These are phyloP conservation scores for Hetaerina americana DNA, from an alignment of 1,140 invertebrate genomes.

Conservation along the genomic window DNA sequence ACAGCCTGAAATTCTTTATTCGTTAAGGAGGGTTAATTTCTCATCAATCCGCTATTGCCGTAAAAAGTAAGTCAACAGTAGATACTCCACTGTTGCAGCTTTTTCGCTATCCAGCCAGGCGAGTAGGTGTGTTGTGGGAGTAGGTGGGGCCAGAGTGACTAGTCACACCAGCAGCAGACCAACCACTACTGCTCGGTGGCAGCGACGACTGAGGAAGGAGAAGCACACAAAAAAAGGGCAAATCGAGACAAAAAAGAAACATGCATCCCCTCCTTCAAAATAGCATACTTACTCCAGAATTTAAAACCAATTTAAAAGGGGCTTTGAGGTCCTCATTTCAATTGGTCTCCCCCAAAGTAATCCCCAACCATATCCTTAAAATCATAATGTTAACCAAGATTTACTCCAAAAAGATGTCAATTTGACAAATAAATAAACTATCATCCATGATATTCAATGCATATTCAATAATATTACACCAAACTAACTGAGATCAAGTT, in stretches of 20 bases:
- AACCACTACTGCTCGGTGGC: not conserved
- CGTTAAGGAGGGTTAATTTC: not conserved
- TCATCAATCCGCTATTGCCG: not conserved
- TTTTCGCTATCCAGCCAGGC: not conserved
- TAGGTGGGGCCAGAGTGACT: not conserved
- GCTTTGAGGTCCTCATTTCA: not conserved
- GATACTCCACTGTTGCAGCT: not conserved
- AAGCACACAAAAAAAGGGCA: not conserved
- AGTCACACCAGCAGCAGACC: not conserved
- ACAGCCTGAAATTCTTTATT: not conserved
- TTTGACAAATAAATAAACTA: no score
- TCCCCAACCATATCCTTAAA: no score
- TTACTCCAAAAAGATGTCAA: no score
- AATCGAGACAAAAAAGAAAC: not conserved
- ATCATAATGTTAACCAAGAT: no score
- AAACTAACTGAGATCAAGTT: no score
- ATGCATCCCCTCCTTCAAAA: not conserved
- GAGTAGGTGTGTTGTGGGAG: not conserved
- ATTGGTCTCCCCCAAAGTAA: no score
- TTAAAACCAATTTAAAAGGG: not conserved
- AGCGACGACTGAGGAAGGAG: not conserved
- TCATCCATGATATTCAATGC: no score
- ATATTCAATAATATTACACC: no score
- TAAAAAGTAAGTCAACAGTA: not conserved
- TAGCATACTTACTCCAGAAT: not conserved